These are phyloP conservation scores for Leptodactylus fallax DNA, from an alignment of 2,797 vertebrate genomes.

Conservation along the genomic window DNA sequence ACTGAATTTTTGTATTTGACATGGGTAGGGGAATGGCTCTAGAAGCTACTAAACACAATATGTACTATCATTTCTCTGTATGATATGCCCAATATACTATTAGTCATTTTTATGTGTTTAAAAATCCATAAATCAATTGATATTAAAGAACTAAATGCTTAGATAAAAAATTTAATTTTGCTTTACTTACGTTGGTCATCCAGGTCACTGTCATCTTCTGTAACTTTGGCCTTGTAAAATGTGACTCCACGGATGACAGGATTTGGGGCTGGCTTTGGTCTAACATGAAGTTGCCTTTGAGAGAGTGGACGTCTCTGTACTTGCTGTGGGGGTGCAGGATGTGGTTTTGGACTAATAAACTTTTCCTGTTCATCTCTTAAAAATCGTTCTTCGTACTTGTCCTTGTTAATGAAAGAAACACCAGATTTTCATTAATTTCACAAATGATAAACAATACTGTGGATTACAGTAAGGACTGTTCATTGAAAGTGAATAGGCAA, in stretches of 20 bases:
- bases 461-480: background rate
- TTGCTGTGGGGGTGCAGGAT: constrained; percentile 66
- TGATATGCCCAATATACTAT: too few relatives aligned
- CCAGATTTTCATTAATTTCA: background rate
- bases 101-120: background rate
- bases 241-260: constrained; percentile 90
- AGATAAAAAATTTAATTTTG: background rate
- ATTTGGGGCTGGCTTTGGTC: constrained; percentile 73
- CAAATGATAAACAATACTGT: too few relatives aligned
- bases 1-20: too few relatives aligned
- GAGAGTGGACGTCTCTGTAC: constrained; percentile 70
- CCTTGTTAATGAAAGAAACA: constrained; percentile 69
- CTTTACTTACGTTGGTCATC: constrained; percentile 88
- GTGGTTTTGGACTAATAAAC: constrained; percentile 66
- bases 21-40: too few relatives aligned
- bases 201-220: constrained; percentile 84
- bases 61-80: too few relatives aligned
- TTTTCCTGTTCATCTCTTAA: constrained; percentile 78
- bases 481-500: background rate
- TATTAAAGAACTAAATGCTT: background rate
- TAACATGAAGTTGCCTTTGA: constrained; percentile 70
- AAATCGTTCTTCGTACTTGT: constrained; percentile 83
- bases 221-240: constrained; percentile 92
- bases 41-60: too few relatives aligned
- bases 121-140: background rate